These are phyloP conservation scores for Yponomeuta malinellus DNA, from an alignment of 2,888 invertebrate species.

Conservation along the genomic window DNA sequence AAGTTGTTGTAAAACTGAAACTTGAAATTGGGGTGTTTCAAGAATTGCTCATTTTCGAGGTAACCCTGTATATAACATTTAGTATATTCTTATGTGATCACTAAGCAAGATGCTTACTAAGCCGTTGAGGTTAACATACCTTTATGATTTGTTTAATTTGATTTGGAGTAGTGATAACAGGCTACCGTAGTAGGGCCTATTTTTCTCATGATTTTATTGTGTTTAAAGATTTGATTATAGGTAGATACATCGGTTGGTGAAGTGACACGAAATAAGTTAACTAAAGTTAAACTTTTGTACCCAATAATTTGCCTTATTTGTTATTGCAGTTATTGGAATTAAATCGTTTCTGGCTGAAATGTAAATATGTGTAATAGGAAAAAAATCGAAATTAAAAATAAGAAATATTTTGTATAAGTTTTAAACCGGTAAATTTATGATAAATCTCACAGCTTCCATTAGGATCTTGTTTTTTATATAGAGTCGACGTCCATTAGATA, in stretches of 20 bases:
- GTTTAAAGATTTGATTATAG: background rate
- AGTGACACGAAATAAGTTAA: background rate
- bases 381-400: background rate
- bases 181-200: no score
- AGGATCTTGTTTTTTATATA: no score
- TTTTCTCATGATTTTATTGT: background rate
- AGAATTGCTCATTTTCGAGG: no score
- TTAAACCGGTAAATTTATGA: background rate
- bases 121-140: no score
- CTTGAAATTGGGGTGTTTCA: no score
- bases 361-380: background rate
- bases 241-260: background rate
- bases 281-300: background rate
- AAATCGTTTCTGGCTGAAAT: background rate
- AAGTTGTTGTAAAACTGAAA: no score
- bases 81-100: no score
- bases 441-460: background rate
- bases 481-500: no score
- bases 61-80: no score
- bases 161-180: no score
- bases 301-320: background rate
- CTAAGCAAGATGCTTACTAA: no score
- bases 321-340: background rate
- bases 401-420: conserved; percentile 4
- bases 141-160: no score